phyloP scores from a whole-genome alignment of 1,140 invertebrate genomes.

The Drosophila erecta region DNA sequence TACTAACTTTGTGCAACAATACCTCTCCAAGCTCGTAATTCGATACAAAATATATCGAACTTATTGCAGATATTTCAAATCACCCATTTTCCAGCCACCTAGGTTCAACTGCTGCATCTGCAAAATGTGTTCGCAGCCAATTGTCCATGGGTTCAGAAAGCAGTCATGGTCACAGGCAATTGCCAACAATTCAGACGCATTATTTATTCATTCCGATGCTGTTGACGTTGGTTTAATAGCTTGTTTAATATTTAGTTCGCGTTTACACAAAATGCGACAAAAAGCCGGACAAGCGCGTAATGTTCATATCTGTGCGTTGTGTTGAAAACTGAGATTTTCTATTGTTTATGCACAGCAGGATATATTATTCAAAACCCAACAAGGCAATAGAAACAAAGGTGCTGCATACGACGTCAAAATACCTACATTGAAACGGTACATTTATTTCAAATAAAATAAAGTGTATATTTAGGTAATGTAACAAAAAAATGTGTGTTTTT shows the following conservation, averaged over 20 bases:
- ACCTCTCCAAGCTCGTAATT: too few relatives aligned
- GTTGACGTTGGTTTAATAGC: conserved; percentile 58
- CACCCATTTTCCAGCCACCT: conserved; percentile 54
- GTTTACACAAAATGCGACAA: conserved; percentile 35
- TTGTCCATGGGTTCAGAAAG: conserved; percentile 15
- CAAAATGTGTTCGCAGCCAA: conserved; percentile 60
- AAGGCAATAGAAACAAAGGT: neutral
- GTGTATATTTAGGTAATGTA: too few relatives aligned
- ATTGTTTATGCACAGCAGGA: conserved; percentile 35
- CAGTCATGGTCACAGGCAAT: conserved; percentile 41
- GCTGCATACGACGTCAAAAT: neutral
- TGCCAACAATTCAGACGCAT: conserved; percentile 60
- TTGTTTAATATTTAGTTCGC: conserved; percentile 56
- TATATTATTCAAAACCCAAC: conserved; percentile 21
- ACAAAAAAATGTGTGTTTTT: too few relatives aligned
- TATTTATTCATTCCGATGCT: conserved; percentile 73
- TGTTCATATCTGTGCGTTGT: conserved; percentile 19
- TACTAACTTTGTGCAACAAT: too few relatives aligned
- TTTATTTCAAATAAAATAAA: neutral
- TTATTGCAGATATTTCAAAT: neutral
- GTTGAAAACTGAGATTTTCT: conserved; percentile 36
- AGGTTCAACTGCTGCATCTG: conserved; percentile 41
- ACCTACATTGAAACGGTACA: neutral
- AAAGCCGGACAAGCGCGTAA: conserved; percentile 5
- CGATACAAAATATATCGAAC: too few relatives aligned